These are phyloP conservation scores for Avahi laniger DNA, from an alignment of 2,797 vertebrate genomes.

Conservation along the genomic window DNA sequence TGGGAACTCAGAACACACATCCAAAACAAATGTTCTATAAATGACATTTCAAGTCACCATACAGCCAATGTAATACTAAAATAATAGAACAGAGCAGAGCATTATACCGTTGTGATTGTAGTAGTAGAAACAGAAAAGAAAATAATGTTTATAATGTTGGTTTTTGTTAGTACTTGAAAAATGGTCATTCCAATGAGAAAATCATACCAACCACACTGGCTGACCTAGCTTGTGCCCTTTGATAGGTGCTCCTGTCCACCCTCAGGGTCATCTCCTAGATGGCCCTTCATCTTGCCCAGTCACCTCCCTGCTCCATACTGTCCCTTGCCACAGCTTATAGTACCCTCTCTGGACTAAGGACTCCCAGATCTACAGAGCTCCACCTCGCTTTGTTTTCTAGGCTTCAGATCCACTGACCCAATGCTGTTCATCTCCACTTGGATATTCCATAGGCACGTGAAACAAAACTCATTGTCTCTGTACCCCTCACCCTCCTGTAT, in stretches of 20 bases:
- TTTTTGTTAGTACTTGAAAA: not conserved
- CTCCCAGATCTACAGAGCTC: not conserved
- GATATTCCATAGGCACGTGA: not conserved
- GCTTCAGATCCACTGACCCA: not conserved
- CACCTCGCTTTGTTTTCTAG: not conserved
- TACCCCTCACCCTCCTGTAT: not conserved
- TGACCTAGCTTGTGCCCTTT: not conserved
- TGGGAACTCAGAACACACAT: not conserved
- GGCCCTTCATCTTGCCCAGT: not conserved
- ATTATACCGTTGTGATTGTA: not conserved
- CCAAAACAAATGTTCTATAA: slow-evolving; percentile 9
- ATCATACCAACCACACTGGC: not conserved
- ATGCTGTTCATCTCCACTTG: not conserved
- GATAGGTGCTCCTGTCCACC: not conserved
- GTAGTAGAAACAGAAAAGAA: not conserved
- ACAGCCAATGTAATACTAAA: not conserved
- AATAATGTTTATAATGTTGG: not conserved
- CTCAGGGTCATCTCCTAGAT: not conserved
- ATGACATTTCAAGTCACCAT: not conserved
- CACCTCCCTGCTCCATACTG: no score
- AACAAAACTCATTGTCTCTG: not conserved
- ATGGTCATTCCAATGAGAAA: not conserved
- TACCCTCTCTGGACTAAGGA: not conserved
- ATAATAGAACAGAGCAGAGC: not conserved
- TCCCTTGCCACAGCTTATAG: fast-evolving